Percentiles rank a stretch among this genome's conserved stretches.
phyloP scores from a whole-genome alignment of 2,888 invertebrate species.

The Stenotaenia linearis region DNA sequence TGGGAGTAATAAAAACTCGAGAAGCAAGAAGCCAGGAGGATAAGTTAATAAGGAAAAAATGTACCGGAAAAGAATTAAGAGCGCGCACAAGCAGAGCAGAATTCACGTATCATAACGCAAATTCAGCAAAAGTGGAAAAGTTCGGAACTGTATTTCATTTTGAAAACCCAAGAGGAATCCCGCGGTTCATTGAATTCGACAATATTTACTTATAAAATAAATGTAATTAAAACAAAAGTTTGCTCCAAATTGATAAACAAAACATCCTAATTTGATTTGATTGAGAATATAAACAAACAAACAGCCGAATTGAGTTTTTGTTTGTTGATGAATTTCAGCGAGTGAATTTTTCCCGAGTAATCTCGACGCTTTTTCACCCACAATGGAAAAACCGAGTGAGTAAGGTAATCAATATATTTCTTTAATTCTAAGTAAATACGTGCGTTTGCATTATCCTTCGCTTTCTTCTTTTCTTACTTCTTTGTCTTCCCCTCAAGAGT shows the following conservation, averaged over 20 bases:
- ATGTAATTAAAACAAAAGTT: no score
- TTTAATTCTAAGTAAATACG: neutral
- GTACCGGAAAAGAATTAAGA: neutral
- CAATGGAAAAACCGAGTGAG: neutral
- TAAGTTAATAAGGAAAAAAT: neutral
- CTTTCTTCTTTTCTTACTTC: neutral
- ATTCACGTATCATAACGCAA: neutral
- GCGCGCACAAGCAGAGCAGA: neutral
- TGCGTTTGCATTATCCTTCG: neutral
- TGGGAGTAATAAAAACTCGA: slow-evolving; percentile 2
- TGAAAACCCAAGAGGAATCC: neutral
- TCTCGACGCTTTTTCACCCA: neutral
- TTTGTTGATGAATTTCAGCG: neutral
- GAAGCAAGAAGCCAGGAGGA: neutral
- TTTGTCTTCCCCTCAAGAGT: neutral
- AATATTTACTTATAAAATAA: no score
- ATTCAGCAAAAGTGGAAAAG: neutral
- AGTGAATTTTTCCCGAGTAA: neutral
- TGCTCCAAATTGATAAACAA: neutral
- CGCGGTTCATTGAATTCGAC: no score
- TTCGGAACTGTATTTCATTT: neutral
- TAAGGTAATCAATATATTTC: slow-evolving; percentile 3
- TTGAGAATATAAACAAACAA: neutral
- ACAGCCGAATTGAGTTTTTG: no score
- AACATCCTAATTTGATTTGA: no score